phyloP scores from a whole-genome alignment of 1,140 invertebrate genomes.

The Scaptomyza montana region DNA sequence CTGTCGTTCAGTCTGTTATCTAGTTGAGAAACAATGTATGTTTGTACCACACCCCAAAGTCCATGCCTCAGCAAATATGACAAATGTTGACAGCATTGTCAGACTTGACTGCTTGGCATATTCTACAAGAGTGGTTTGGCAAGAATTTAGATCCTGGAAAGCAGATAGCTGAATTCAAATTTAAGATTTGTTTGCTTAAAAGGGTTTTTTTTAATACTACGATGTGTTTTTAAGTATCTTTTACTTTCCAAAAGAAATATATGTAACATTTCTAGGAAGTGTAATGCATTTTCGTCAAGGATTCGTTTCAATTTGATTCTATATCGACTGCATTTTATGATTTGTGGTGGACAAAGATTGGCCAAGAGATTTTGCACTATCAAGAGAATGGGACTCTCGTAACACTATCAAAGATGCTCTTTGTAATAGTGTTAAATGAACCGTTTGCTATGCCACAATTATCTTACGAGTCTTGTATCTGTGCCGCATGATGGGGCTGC shows the following conservation, averaged over 20 bases:
- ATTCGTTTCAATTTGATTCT: no score
- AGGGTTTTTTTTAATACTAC: no score
- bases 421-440: conserved; percentile 29
- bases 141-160: neutral
- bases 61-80: conserved; percentile 55
- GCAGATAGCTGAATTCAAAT: neutral
- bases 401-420: neutral
- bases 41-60: conserved; percentile 3
- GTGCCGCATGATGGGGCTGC: neutral
- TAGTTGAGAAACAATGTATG: conserved; percentile 26
- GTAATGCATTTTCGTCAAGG: no score
- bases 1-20: conserved; percentile 49
- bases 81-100: conserved; percentile 52
- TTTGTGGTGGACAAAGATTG: neutral
- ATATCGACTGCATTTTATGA: no score
- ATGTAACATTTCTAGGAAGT: no score
- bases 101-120: neutral
- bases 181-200: neutral
- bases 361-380: neutral
- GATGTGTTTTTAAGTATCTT: no score
- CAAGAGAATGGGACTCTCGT: neutral
- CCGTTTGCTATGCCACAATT: conserved; percentile 19
- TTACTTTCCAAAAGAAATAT: no score
- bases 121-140: neutral
- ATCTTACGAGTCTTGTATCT: neutral